Percentiles rank a stretch among this genome's conserved stretches.
These are phyloP conservation scores for Sphinx pinastri DNA, from an alignment of 2,888 invertebrate genomes.

Conservation along the genomic window DNA sequence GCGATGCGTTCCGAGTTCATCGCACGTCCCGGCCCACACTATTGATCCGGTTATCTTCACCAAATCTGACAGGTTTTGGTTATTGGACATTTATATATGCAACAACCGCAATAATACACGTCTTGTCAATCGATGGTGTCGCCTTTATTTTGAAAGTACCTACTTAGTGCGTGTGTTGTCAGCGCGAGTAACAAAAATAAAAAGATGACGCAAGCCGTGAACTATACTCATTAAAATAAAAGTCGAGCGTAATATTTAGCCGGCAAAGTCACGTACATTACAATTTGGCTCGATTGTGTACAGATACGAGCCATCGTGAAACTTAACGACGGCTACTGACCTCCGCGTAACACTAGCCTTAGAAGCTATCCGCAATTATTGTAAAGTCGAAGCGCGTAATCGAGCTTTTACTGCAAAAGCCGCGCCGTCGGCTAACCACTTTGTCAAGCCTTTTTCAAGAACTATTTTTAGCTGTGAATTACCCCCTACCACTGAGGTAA, in stretches of 20 bases:
- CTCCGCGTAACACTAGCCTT: conserved; percentile 63
- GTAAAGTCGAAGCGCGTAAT: conserved; percentile 64
- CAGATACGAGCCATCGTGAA: conserved; percentile 59
- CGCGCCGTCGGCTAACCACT: conserved; percentile 53
- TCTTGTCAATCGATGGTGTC: conserved; percentile 35
- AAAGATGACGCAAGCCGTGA: neutral
- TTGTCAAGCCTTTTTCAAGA: conserved; percentile 61
- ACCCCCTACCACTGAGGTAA: conserved; percentile 48
- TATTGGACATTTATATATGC: conserved; percentile 56
- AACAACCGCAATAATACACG: conserved; percentile 48
- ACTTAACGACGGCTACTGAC: conserved; percentile 72
- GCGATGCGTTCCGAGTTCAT: conserved; percentile 63
- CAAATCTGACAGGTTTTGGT: conserved; percentile 71
- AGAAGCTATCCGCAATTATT: conserved; percentile 68
- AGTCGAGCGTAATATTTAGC: conserved; percentile 33
- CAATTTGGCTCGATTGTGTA: conserved; percentile 43
- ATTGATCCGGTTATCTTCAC: conserved; percentile 64
- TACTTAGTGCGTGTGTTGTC: neutral
- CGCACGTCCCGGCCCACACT: conserved; percentile 59
- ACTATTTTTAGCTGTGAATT: conserved; percentile 59
- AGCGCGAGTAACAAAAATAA: neutral
- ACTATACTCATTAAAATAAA: conserved; percentile 36
- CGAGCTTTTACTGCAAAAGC: conserved; percentile 49
- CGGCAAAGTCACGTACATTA: conserved; percentile 31
- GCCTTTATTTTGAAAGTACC: neutral